Percentiles rank a stretch among this genome's conserved stretches.
Evolutionary conservation across 2,888 invertebrate genomes (phyloP).

Genomic region (Noctuana brunneofusca): DNA sequence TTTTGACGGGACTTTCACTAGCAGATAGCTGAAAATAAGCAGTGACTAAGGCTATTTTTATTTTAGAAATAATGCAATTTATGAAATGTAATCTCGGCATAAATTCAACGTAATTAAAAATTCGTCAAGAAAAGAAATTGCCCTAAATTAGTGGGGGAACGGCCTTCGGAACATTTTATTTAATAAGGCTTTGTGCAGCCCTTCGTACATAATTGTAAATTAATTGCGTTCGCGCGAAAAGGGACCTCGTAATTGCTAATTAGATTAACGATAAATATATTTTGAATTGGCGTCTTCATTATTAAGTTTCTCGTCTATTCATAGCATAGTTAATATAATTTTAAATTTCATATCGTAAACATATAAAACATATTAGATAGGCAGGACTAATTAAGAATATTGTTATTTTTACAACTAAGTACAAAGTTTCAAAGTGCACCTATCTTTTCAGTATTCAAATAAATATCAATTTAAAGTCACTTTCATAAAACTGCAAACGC

Average conservation of each 20-base stretch:
- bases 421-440: no score
- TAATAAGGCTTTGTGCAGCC: constrained; percentile 71
- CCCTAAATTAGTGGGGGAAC: constrained; percentile 57
- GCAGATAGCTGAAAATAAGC: no score
- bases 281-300: constrained; percentile 47
- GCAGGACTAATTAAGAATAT: no score
- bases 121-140: constrained; percentile 58
- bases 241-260: constrained; percentile 54
- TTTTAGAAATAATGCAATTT: constrained; percentile 27
- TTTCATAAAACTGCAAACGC: no score
- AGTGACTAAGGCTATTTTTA: no score
- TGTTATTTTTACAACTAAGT: no score
- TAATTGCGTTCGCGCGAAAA: constrained; percentile 61
- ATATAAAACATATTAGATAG: no score
- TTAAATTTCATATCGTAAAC: no score
- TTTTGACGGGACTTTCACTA: no score
- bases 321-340: not conserved
- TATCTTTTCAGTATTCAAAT: no score
- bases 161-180: constrained; percentile 72
- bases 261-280: constrained; percentile 70
- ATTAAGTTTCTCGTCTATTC: constrained; percentile 15
- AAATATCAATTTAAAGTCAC: no score
- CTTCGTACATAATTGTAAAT: constrained; percentile 77
- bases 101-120: constrained; percentile 48
- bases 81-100: constrained; percentile 36